Percentiles rank a stretch among this genome's conserved stretches.
phyloP scores from a whole-genome alignment of 2,797 vertebrate species.

The Vireo griseus region DNA sequence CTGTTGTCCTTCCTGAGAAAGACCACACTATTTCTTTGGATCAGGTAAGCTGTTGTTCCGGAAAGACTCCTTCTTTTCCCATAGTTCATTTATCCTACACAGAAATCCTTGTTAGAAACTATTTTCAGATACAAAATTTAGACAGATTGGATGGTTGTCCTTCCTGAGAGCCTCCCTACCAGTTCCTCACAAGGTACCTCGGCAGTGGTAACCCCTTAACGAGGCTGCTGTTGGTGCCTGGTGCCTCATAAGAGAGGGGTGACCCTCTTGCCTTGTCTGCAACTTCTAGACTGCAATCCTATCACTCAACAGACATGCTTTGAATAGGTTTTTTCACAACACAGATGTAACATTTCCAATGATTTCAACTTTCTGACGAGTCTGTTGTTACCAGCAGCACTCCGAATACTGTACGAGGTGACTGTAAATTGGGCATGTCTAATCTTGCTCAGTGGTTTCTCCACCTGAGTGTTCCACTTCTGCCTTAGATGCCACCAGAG shows the following conservation, averaged over 20 bases:
- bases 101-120: background rate
- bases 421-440: background rate
- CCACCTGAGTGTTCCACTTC: background rate
- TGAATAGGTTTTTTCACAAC: background rate
- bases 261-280: background rate
- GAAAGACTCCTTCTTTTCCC: background rate
- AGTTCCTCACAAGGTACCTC: background rate
- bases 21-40: slow-evolving; percentile 84
- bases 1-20: slow-evolving; percentile 66
- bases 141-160: background rate
- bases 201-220: too few species aligned
- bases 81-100: background rate
- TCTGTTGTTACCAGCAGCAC: background rate
- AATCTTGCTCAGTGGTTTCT: background rate
- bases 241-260: fast-evolving
- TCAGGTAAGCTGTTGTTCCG: slow-evolving; percentile 74
- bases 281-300: background rate
- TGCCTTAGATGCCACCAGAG: background rate
- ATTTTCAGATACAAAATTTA: background rate
- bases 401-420: background rate
- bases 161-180: background rate
- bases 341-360: background rate
- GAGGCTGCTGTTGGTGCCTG: background rate
- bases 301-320: background rate
- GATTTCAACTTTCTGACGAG: background rate